phyloP scores from a whole-genome alignment of 2,888 invertebrate species.

The Achlya flavicornis region DNA sequence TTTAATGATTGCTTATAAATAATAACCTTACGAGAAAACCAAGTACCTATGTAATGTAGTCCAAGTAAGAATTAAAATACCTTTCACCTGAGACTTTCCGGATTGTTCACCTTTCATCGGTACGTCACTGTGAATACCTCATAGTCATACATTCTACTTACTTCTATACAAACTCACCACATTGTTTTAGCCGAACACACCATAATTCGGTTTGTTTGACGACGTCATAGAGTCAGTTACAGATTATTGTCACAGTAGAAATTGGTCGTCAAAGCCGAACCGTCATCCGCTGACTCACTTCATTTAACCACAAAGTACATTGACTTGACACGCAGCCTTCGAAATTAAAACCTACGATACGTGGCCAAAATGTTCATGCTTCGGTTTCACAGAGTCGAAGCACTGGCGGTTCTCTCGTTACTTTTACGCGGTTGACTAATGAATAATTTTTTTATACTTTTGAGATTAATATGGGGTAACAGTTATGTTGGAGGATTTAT shows the following conservation, averaged over 20 bases:
- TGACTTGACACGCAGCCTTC: conserved; percentile 60
- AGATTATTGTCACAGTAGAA: conserved; percentile 40
- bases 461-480: conserved; percentile 4
- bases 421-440: conserved; percentile 19
- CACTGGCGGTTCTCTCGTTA: conserved; percentile 16
- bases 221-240: conserved; percentile 16
- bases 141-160: conserved; percentile 12
- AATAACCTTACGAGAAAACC: no score
- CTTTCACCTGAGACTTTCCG: neutral
- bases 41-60: no score
- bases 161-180: neutral
- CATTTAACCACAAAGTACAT: conserved; percentile 53
- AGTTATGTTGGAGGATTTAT: conserved; percentile 8
- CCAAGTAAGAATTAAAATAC: neutral
- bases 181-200: conserved; percentile 14
- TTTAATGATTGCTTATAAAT: no score
- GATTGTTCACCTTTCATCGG: neutral
- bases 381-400: conserved; percentile 19
- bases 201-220: conserved; percentile 22
- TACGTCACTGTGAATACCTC: neutral
- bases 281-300: conserved; percentile 44
- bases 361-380: conserved; percentile 38
- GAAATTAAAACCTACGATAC: conserved; percentile 29
- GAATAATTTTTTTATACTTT: conserved; percentile 13
- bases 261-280: conserved; percentile 33